Evolutionary conservation across 2,113 vertebrate genomes (phyloP).

Genomic region (Hemicordylus capensis): DNA sequence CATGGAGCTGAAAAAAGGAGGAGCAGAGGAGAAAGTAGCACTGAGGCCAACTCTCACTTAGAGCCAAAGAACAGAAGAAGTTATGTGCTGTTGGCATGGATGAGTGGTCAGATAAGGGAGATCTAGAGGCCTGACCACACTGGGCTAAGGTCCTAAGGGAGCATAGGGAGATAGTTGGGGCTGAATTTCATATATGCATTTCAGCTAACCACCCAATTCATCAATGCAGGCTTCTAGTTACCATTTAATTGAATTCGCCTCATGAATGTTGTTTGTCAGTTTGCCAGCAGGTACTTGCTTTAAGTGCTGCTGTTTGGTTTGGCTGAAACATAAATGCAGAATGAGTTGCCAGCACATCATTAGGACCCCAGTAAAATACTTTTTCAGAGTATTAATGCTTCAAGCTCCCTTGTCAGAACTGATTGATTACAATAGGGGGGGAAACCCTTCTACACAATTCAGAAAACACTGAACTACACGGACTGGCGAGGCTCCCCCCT

Average conservation of each 20-base stretch:
- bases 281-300: slow-evolving; percentile 74
- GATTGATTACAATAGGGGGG: slow-evolving; percentile 69
- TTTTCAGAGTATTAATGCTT: slow-evolving; percentile 64
- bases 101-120: background rate
- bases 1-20: background rate
- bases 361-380: slow-evolving; percentile 61
- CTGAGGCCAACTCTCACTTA: background rate
- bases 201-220: background rate
- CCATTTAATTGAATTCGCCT: slow-evolving; percentile 74
- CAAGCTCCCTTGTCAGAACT: slow-evolving; percentile 66
- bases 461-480: slow-evolving; percentile 32
- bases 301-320: slow-evolving; percentile 72
- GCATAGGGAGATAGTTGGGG: background rate
- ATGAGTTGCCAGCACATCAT: slow-evolving; percentile 70
- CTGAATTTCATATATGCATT: background rate
- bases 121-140: background rate
- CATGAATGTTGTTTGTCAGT: slow-evolving; percentile 72
- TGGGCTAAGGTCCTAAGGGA: background rate
- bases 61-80: background rate
- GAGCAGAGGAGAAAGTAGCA: background rate
- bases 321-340: slow-evolving; percentile 70
- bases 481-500: slow-evolving; percentile 1
- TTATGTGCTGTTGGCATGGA: background rate
- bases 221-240: slow-evolving; percentile 33
- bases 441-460: slow-evolving; percentile 62